Evolutionary conservation across 2,888 invertebrate genomes (phyloP), one percentile per base, ranked within the genome.

Genomic region (Tryphoninae sp.): DNA sequence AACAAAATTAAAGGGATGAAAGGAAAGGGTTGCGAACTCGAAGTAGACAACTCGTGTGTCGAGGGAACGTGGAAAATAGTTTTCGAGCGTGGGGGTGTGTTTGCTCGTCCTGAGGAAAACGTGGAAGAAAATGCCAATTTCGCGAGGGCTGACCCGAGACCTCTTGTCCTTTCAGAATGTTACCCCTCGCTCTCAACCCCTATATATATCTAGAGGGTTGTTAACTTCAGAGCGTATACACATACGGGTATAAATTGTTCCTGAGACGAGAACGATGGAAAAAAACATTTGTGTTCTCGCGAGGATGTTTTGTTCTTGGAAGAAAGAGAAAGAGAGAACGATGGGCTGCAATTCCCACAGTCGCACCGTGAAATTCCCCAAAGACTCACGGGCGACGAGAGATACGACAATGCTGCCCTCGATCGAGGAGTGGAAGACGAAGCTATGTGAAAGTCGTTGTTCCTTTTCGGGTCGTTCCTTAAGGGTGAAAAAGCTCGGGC

Each of bases 301-400:
- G 59, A 23, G 59, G 23, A 23, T 13, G 19, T 22, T 59, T 59
- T 59, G 59, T 59, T 59, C 59, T 59, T 22, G 45, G 45, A 59
- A 22, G 6, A 33, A 6, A 33, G 33, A 33, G 33, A 33, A 6
- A 33, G 33, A 33, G 33, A 33, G 33, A 22, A 22, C 11, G 22
- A 59, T 59, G 23, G 11, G 26, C 23, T 22, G 22, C 59, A 59
- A 22, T 59, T 22, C 11, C 59, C 23, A 19, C 22, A 13, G 22
- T 59, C 11, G 23, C 11, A 23, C 16, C 2, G 33, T 2, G 22
- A 59, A 22, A 59, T 59, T 59, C 59, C 59, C 59, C 59, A 22
- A 59, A 59, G 59, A 59, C 22, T 55, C 33, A 2, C 16, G 6
- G 2, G 19, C 19, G 22, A 8, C 23, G 11, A 22, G 59, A 11